These are phyloP conservation scores for Brachionus rubens DNA, from an alignment of 1,140 invertebrate genomes.

Conservation along the genomic window DNA sequence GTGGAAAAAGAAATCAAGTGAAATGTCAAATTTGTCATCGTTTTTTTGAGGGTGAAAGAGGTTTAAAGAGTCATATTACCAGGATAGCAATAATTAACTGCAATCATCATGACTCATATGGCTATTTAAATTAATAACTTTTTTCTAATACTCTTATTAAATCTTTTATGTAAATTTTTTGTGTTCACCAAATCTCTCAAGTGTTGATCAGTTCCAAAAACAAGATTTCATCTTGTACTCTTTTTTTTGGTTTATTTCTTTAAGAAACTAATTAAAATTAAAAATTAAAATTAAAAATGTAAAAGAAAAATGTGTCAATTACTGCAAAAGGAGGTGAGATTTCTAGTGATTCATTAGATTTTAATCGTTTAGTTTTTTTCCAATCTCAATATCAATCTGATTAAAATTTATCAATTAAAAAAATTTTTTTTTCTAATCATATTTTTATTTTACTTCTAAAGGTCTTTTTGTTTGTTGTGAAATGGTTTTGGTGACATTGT, in stretches of 20 bases:
- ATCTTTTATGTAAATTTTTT: too few relatives aligned
- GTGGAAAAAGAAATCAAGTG: too few relatives aligned
- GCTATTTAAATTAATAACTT: too few relatives aligned
- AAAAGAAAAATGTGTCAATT: constrained; percentile 1
- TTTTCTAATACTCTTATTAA: too few relatives aligned
- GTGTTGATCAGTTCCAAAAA: constrained; percentile 25
- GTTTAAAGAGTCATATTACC: too few relatives aligned
- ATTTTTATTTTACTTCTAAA: not conserved
- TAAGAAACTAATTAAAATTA: not conserved
- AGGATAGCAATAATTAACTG: too few relatives aligned
- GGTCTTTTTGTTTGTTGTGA: not conserved
- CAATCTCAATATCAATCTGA: constrained; percentile 3
- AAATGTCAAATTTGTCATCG: too few relatives aligned
- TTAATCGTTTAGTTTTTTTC: constrained; percentile 7
- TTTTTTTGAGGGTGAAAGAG: too few relatives aligned
- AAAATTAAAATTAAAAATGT: not conserved
- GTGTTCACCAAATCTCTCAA: too few relatives aligned
- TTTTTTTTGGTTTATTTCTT: constrained; percentile 16
- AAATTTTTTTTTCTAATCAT: not conserved
- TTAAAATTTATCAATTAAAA: not conserved
- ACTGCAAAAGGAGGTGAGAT: not conserved
- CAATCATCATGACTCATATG: too few relatives aligned
- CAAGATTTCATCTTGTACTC: not conserved
- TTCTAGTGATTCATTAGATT: constrained; percentile 15
- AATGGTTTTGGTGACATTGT: not conserved